Base-by-base conservation (phyloP, 2,113 vertebrate species). In the Talpa occidentalis region DNA sequence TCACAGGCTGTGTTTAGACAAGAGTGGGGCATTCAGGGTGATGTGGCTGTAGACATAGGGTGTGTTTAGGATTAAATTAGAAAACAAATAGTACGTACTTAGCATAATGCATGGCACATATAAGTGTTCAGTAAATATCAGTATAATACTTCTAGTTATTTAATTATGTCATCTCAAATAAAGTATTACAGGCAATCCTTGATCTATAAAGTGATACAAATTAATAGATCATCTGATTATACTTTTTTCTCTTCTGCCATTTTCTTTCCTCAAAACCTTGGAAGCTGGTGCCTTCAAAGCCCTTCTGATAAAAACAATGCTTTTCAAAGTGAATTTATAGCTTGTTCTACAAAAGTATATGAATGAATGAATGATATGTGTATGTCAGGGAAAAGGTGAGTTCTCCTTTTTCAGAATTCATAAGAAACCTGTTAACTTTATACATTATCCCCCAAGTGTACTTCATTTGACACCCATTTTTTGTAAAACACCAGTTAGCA, bases 141-240 rank as follows among this genome's bases (percentile, higher is more conserved):
- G 42, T 70, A 21, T 67, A 26, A 72, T 37, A 30, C n/a, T 81
- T 3, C 59, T 77, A 70, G 4, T 52, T 78, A n/a, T 79, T 2
- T 80, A 88, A 64, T 72, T 64, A 77, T 54, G 77, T 66, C 35
- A 77, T 77, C 89, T 88, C 72, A 88, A 82, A 60, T 69, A 82
- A 66, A 52, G 30, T 40, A 16, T 69, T 67, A 42, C 22, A 40
- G 56, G 64, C 64, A 72, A 35, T 69, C 22, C 44, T 82, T 78
- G 32, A 83, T 21, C 70, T 83, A 47, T 40, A 66, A 79, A 72
- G 79, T 47, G 32, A 22, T 87, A 59, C n/a, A 69, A 9, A 64
- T 62, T 64, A 88, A 78, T 11, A 77, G 30, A 10, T 83, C 30
- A 32, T 42, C 26, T 35, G 54, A 0, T 76, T 78, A 42, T 32